Evolutionary conservation across 2,113 vertebrate genomes (phyloP).

Genomic region (Eidolon helvum): DNA sequence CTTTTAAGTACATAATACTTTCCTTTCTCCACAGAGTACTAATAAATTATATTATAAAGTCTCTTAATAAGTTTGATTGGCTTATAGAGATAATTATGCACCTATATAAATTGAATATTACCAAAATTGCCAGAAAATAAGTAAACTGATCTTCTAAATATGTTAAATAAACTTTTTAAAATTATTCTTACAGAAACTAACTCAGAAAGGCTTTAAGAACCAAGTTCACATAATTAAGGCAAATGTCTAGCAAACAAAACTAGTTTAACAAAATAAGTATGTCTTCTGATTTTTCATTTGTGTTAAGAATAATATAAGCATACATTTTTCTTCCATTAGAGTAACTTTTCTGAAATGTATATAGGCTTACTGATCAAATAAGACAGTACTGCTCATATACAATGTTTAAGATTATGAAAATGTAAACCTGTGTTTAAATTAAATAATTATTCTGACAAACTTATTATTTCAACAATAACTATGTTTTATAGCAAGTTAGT

Average conservation of each 20-base stretch:
- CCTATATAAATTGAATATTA: background rate
- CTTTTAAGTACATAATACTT: background rate
- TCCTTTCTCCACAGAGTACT: background rate
- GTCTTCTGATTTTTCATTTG: background rate
- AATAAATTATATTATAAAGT: background rate
- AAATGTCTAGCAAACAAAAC: background rate
- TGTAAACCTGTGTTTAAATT: background rate
- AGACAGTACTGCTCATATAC: background rate
- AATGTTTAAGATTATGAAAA: background rate
- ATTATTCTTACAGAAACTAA: background rate
- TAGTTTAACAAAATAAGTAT: background rate
- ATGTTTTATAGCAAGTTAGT: background rate
- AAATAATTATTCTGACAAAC: background rate
- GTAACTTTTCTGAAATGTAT: background rate
- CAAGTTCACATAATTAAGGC: background rate
- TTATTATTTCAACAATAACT: constrained; percentile 2
- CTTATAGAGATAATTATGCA: background rate
- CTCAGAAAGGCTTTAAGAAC: background rate
- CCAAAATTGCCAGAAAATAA: background rate
- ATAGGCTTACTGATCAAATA: background rate
- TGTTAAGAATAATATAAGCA: background rate
- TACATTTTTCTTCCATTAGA: background rate
- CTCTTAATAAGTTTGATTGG: background rate
- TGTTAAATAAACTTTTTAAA: background rate
- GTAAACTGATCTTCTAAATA: background rate